A percentile compares a stretch with the other conserved stretches of the same genome.
These are phyloP conservation scores for Falco cherrug DNA, from an alignment of 2,797 vertebrate species.

Conservation along the genomic window DNA sequence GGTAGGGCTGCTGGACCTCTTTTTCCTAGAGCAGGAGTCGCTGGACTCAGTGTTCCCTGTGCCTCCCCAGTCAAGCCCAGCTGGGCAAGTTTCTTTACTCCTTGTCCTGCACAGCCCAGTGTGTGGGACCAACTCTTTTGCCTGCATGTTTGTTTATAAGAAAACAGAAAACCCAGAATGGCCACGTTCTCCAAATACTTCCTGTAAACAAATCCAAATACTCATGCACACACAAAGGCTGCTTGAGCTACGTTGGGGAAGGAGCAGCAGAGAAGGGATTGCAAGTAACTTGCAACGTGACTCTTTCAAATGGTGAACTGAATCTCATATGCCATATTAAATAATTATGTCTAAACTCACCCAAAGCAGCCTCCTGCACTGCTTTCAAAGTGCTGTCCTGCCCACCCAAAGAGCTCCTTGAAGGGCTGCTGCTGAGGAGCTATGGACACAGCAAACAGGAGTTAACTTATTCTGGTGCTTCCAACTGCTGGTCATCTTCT, in stretches of 20 bases:
- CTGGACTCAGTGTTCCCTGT: background rate
- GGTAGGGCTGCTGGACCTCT: background rate
- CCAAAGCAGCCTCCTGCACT: background rate
- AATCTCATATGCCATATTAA: accelerated
- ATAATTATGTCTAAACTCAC: background rate
- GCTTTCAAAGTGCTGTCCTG: background rate
- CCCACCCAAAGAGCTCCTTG: background rate
- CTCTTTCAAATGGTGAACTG: background rate
- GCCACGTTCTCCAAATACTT: background rate
- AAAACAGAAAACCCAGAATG: background rate
- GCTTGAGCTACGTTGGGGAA: background rate
- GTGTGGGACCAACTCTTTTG: background rate
- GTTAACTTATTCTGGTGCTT: background rate
- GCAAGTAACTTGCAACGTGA: background rate
- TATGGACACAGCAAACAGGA: background rate
- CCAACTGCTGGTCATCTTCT: background rate
- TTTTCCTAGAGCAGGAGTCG: background rate
- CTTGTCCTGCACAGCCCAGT: background rate
- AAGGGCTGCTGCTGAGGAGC: background rate
- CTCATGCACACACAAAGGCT: background rate
- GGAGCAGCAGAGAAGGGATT: background rate
- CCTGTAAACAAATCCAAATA: background rate
- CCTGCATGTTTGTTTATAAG: background rate
- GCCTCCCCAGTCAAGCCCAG: background rate
- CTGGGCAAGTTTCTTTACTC: background rate